A percentile compares a stretch with the other conserved stretches of the same genome.
Evolutionary conservation across 1,140 invertebrate genomes (phyloP).

Genomic region (Drosophila baimaii): DNA sequence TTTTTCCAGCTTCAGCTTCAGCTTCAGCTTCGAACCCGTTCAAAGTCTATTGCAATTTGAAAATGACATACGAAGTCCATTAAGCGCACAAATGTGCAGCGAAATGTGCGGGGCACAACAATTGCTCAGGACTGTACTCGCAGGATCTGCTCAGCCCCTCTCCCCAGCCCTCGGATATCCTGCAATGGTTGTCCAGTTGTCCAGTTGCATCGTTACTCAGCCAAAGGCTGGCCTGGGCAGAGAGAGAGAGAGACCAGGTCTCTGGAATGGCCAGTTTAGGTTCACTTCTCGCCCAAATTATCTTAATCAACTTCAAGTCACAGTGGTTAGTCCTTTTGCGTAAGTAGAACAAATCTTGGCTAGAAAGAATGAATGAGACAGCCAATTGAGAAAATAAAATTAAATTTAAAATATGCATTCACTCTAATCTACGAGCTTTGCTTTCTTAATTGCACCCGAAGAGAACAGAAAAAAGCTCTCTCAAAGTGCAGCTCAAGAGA

Average conservation of each 20-base stretch:
- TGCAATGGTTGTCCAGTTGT: conserved; percentile 1
- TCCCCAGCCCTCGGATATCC: conserved; percentile 1
- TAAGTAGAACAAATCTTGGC: not conserved
- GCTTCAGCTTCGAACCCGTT: conserved; percentile 44
- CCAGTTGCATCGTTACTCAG: conserved; percentile 56
- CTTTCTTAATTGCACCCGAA: too few species aligned
- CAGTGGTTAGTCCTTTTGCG: conserved; percentile 4
- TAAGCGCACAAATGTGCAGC: conserved; percentile 73
- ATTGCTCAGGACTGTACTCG: conserved; percentile 33
- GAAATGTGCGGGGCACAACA: conserved; percentile 55
- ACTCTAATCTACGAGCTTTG: not conserved
- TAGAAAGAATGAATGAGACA: not conserved
- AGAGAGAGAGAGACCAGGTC: conserved; percentile 13
- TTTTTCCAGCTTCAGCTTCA: conserved; percentile 59
- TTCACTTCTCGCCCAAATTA: conserved; percentile 28
- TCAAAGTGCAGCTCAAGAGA: too few species aligned
- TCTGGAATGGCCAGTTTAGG: conserved; percentile 49
- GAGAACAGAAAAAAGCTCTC: too few species aligned
- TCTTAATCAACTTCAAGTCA: conserved; percentile 58
- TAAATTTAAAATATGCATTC: not conserved
- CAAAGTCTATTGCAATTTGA: conserved; percentile 82
- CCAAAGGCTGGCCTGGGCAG: conserved; percentile 13
- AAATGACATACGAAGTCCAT: conserved; percentile 83
- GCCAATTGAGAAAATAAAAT: too few species aligned
- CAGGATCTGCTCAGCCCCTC: conserved; percentile 7